Percentiles rank a stretch among this genome's conserved stretches.
These are phyloP conservation scores for Eretmochelys imbricata DNA, from an alignment of 2,113 vertebrate genomes.

Conservation along the genomic window DNA sequence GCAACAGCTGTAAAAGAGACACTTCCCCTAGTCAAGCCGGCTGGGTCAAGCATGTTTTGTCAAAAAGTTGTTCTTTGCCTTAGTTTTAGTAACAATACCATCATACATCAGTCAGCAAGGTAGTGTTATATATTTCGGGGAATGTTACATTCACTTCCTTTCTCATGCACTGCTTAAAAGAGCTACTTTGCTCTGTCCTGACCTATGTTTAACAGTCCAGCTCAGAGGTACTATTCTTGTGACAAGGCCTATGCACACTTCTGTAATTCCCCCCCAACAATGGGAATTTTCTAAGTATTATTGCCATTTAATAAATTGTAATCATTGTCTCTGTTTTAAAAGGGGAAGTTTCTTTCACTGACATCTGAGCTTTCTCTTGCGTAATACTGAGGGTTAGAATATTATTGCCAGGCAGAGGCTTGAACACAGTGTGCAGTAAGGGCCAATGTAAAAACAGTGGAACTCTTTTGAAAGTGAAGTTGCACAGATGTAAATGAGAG, in stretches of 20 bases:
- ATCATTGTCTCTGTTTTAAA: background rate
- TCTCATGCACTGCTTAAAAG: background rate
- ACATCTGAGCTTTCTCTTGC: background rate
- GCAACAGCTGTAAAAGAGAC: background rate
- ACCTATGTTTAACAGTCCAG: background rate
- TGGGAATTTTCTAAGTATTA: background rate
- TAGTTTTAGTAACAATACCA: background rate
- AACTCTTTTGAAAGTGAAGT: background rate
- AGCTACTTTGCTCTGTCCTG: background rate
- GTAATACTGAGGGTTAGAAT: background rate
- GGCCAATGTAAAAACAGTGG: background rate
- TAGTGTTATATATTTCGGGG: background rate
- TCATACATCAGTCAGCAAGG: background rate
- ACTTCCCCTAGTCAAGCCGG: background rate
- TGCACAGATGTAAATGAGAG: background rate
- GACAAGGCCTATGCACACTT: background rate
- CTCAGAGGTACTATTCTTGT: constrained; percentile 43
- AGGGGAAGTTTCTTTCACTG: background rate
- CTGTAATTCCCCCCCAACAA: background rate
- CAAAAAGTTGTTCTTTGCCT: constrained; percentile 6
- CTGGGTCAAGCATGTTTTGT: background rate
- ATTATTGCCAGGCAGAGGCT: constrained; percentile 7
- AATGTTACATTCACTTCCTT: background rate
- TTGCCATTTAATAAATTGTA: background rate
- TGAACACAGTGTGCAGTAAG: background rate